phyloP scores from a whole-genome alignment of 2,113 vertebrate genomes.

The Centropus unirufus region DNA sequence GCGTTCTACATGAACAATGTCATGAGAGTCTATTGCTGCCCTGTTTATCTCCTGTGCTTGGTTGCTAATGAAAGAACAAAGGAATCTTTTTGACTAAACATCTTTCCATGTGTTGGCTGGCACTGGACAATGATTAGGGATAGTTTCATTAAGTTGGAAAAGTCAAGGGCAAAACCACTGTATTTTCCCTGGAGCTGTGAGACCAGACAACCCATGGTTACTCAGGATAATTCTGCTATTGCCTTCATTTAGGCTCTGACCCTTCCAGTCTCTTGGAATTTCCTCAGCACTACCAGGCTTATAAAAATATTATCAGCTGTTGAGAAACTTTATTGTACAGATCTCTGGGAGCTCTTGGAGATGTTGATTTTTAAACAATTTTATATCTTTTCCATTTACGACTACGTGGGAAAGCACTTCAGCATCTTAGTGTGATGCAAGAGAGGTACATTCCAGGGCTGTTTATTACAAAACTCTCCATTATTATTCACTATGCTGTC shows the following conservation, averaged over 20 bases:
- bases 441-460: not conserved
- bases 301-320: not conserved
- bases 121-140: not conserved
- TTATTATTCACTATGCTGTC: not conserved
- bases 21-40: not conserved
- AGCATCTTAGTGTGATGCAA: not conserved
- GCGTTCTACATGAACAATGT: not conserved
- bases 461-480: not conserved
- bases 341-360: not conserved
- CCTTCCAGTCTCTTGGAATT: conserved; percentile 24
- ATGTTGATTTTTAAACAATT: not conserved
- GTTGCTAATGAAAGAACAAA: not conserved
- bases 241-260: not conserved
- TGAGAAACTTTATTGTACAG: not conserved
- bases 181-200: not conserved
- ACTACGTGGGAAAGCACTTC: not conserved
- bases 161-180: not conserved
- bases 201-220: not conserved
- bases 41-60: not conserved
- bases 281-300: not conserved
- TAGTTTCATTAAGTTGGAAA: not conserved
- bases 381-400: not conserved
- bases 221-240: not conserved
- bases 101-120: not conserved
- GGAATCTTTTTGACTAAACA: not conserved